A percentile compares a stretch with the other conserved stretches of the same genome.
Conservation (phyloP, 2,113 vertebrate species). For the Corydoras maculifer region DNA sequence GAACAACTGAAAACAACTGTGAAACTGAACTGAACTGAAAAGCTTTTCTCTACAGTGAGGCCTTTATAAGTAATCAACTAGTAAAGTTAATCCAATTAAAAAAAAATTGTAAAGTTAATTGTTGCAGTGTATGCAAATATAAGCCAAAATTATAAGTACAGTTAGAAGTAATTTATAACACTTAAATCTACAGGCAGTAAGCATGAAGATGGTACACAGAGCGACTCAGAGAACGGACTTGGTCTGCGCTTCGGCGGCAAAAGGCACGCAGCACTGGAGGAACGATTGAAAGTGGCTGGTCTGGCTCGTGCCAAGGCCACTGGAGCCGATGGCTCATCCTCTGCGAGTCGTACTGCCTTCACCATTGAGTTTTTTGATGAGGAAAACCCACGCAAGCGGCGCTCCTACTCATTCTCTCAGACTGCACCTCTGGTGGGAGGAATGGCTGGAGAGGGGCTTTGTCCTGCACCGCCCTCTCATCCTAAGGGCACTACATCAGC, state of each 20-base stretch:
- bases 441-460: constrained; percentile 70
- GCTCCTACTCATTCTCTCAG: constrained; percentile 89
- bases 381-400: constrained; percentile 83
- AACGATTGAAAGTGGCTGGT: constrained; percentile 75
- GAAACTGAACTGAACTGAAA: no score
- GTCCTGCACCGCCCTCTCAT: constrained; percentile 73
- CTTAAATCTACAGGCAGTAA: constrained; percentile 76
- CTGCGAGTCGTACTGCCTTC: constrained; percentile 76
- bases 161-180: no score
- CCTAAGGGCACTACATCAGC: constrained; percentile 65
- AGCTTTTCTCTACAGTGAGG: no score
- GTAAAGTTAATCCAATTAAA: no score
- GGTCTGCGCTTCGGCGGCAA: constrained; percentile 79
- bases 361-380: constrained; percentile 93
- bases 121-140: no score
- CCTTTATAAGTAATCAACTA: no score
- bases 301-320: constrained; percentile 59
- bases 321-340: constrained; percentile 51
- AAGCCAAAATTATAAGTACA: background rate
- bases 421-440: constrained; percentile 65
- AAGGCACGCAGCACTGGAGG: constrained; percentile 75
- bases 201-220: constrained; percentile 95
- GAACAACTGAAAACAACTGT: no score
- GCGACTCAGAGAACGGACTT: constrained; percentile 88
- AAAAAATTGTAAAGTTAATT: no score